phyloP scores from a whole-genome alignment of 2,797 vertebrate species.

The Eremophila alpestris region DNA sequence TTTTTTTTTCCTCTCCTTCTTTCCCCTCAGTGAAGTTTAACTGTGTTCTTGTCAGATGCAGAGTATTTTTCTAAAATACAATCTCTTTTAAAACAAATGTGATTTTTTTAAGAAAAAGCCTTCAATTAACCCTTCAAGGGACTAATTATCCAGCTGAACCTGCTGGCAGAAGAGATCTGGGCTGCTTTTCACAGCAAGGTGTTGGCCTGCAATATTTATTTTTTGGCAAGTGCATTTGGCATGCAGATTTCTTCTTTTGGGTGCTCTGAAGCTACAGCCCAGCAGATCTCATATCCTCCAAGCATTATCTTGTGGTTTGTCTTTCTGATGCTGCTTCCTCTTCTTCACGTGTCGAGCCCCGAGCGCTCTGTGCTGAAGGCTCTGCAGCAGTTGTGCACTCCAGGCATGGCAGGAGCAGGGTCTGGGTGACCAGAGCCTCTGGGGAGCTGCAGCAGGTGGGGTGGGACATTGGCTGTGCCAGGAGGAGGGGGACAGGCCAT shows the following conservation, averaged over 20 bases:
- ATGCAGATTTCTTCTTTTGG: conserved; percentile 23
- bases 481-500: background rate
- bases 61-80: background rate
- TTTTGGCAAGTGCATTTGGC: background rate
- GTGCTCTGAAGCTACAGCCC: conserved; percentile 22
- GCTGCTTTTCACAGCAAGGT: background rate
- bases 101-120: background rate
- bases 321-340: conserved; percentile 80
- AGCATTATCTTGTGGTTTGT: conserved; percentile 82
- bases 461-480: background rate
- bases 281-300: conserved; percentile 59
- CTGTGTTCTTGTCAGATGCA: background rate
- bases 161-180: background rate
- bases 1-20: background rate
- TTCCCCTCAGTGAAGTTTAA: background rate
- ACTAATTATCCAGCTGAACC: background rate
- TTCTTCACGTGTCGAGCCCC: conserved; percentile 53
- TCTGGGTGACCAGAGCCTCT: background rate
- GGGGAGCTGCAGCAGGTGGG: background rate
- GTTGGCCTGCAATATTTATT: background rate
- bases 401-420: background rate
- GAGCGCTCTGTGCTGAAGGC: conserved; percentile 1
- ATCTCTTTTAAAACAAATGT: background rate
- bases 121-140: background rate
- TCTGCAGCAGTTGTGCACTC: background rate